These are phyloP conservation scores for Pelvicachromis taeniatus DNA, from an alignment of 2,113 vertebrate species.

Conservation along the genomic window DNA sequence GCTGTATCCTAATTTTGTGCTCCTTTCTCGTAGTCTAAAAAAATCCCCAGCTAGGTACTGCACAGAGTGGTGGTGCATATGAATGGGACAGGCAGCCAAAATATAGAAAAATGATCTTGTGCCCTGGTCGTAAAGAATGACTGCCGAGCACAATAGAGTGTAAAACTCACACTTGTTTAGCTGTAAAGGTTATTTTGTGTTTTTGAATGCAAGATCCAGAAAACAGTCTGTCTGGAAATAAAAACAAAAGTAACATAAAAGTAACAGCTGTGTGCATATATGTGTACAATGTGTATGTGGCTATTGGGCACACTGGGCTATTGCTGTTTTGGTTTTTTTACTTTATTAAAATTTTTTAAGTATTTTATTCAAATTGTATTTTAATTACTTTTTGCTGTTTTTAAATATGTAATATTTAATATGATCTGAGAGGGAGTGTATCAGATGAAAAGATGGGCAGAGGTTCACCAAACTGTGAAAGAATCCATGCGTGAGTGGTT, in stretches of 20 bases:
- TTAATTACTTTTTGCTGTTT: neutral
- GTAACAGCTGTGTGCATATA: neutral
- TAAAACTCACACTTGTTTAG: constrained; percentile 15
- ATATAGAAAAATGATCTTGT: constrained; percentile 3
- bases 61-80: neutral
- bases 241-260: neutral
- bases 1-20: neutral
- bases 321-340: neutral
- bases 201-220: neutral
- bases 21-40: neutral
- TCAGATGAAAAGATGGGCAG: neutral
- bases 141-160: constrained; percentile 7
- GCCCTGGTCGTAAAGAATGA: constrained; percentile 17
- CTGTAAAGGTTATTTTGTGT: constrained; percentile 11
- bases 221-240: neutral
- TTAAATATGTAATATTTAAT: neutral
- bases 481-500: accelerated
- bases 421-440: neutral
- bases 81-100: constrained; percentile 14
- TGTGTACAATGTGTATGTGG: neutral
- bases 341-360: no score
- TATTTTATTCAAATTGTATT: neutral
- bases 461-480: neutral
- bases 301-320: neutral
- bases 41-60: neutral